phyloP scores from a whole-genome alignment of 2,797 vertebrate genomes.

The Nasua narica region DNA sequence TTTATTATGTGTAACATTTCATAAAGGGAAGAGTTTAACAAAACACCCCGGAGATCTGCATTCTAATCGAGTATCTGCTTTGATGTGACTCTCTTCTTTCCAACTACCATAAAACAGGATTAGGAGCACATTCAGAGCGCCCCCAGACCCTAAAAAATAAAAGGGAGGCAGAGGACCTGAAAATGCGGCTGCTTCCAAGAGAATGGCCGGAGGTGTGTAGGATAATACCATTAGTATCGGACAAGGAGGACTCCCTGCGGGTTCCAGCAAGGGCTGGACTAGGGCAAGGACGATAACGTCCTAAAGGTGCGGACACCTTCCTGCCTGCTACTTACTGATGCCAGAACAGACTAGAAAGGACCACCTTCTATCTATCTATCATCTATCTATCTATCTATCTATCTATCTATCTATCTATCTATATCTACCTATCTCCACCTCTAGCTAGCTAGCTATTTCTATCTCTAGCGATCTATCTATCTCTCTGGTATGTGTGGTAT shows the following conservation, averaged over 20 bases:
- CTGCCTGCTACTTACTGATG: neutral
- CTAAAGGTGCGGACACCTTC: neutral
- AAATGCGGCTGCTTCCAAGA: constrained; percentile 31
- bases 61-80: constrained; percentile 71
- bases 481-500: neutral
- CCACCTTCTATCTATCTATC: neutral
- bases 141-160: constrained; percentile 29
- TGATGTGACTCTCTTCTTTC: constrained; percentile 72
- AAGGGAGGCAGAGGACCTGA: neutral
- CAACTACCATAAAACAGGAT: constrained; percentile 63
- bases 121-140: constrained; percentile 49
- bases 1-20: constrained; percentile 78
- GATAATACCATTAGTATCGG: neutral
- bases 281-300: neutral
- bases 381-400: neutral
- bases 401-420: neutral
- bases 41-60: constrained; percentile 59
- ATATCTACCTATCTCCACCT: neutral
- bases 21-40: constrained; percentile 74
- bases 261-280: neutral
- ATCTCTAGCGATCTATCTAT: neutral
- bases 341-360: neutral
- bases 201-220: neutral
- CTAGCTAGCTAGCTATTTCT: neutral
- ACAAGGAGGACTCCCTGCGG: neutral